Evolutionary conservation across 2,888 invertebrate genomes (phyloP), one percentile per base, ranked within the genome.

Genomic region (Caenorhabditis becei): DNA sequence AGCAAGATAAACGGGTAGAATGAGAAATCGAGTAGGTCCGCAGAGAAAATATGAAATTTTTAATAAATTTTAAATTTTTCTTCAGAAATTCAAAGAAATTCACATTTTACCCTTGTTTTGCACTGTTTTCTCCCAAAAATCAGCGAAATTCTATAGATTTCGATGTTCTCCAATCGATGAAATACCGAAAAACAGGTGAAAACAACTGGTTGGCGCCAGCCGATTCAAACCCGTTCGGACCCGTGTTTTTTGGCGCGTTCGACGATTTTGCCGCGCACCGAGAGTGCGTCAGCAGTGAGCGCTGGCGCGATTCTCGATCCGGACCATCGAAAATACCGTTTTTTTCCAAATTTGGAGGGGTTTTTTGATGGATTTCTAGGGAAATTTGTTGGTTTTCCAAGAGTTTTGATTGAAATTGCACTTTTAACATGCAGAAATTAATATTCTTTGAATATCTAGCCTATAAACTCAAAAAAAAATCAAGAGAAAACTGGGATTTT

Each of bases 161-260:
- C 24, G 24, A 1, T 3, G 8, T 47, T n/a, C n/a, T 23, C 20
- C 5, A 26, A 62, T 47, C 47, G 26, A 47, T 47, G 20, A 47
- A 23, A 63, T n/a, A 24, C 44, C 11, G 20, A 26, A 47, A 70
- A 70, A 70, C 35, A 44, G 23, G 16, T 8, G 8, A 37, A 26
- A 58, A 63, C 37, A 37, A 72, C n/a, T 72, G 56, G 58, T 44
- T 28, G 14, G 41, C 37, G 24, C 35, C 58, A n/a, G 58, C 58
- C 24, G 49, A 74, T 66, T 65, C 28, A 74, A 74, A 65, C 74
- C 65, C 37, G 59, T 74, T 74, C 66, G 74, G 65, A 59, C 49
- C 59, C 41, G 41, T 65, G 63, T 72, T 47, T 72, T 71, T 75
- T 75, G 66, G 75, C 75, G 75, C 66, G 71, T 61, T 61, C 66